Conservation (phyloP, 1,140 invertebrate genomes). For the Apis mellifera region Amel_HAv3.1 CM009941.2:265001-265500, state of each 20-base stretch:
- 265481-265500: constrained; percentile 52
- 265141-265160: no score
- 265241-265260: no score
- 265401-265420: constrained; percentile 35
- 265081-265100: no score
- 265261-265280: no score
- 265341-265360: constrained; percentile 4
- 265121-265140: no score
- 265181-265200: neutral
- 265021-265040: no score
- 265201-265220: neutral
- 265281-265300: neutral
- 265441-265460: constrained; percentile 34
- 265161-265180: constrained; percentile 5
- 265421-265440: constrained; percentile 56
- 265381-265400: constrained; percentile 49
- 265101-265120: no score
- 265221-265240: no score
- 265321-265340: neutral
- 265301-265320: neutral
- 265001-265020: neutral
- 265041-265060: neutral
- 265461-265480: constrained; percentile 61
- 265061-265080: no score
- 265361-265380: constrained; percentile 17